Base-by-base conservation (phyloP, 2,888 invertebrate species). In the Steinernema hermaphroditum region DNA sequence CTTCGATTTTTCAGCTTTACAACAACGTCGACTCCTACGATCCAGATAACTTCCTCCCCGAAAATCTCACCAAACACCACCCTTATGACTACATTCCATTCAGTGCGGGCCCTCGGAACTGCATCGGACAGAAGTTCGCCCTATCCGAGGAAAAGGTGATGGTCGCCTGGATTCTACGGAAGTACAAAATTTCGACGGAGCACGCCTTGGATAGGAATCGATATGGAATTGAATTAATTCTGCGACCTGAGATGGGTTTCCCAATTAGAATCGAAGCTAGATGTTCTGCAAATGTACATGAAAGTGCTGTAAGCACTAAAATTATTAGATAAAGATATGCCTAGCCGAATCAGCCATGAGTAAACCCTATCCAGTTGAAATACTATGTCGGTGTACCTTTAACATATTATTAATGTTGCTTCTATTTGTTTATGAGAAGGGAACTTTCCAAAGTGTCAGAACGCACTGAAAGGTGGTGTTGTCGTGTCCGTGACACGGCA, bases 121-220 rank as follows among this genome's bases (percentile, higher is more conserved):
- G 77, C 44, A 72, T 77, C 9, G 77, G 77, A 57, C 87, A 87
- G 75, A 87, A 86, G 72, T 88, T 88, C 82, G 88, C 88, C 24
- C 70, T 87, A 76, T 75, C 86, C 75, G 88, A 88, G 73, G 86
- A 86, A 78, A 88, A 88, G 74, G 83, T 85, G 0, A 75, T 87
- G 37, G 74, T 88, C 70, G 82, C 87, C 0, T 78, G 81, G 16
- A 80, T 87, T 14, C 81, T 88, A 27, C 78, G 87, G 6, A 81
- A 83, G 46, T 87, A 85, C 76, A 74, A 73, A 43, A 80, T 88
- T 29, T 81, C 79, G 72, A 79, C 86, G 8, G 75, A 76, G 27
- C 85, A 87, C 78, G 80, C 57, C n/a, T 72, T 79, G 32, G 85
- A 86, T 4, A 86, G 87, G 19, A 46, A 50, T 43, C 50, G 68